Evolutionary conservation across 53 echinoderm and acorn worm genomes (phyloP).

Genomic region (Mesocentrotus franciscanus): DNA sequence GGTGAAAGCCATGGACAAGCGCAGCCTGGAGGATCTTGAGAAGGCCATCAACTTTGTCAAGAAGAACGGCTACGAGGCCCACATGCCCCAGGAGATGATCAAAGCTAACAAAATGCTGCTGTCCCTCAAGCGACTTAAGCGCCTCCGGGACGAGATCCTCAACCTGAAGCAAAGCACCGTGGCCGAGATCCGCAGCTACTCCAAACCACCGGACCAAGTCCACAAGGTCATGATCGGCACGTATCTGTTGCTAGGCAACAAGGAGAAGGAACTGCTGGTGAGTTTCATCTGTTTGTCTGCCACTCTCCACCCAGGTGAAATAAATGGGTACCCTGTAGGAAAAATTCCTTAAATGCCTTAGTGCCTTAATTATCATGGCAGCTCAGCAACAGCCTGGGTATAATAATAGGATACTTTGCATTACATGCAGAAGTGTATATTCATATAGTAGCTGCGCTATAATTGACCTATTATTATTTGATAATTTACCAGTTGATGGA

Average conservation of each 20-base stretch:
- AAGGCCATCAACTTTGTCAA: constrained; percentile 93
- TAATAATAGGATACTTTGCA: too few species aligned
- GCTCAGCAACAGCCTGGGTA: too few species aligned
- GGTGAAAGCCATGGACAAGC: constrained; percentile 84
- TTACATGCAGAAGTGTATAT: too few species aligned
- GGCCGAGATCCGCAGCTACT: constrained; percentile 95
- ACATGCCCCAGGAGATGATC: constrained; percentile 96
- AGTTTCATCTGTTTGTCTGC: not conserved
- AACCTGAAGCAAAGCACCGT: constrained; percentile 98
- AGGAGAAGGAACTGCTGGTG: constrained; percentile 89
- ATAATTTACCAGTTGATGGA: too few species aligned
- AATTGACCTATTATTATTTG: too few species aligned
- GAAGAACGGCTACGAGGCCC: constrained; percentile 90
- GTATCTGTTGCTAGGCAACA: constrained; percentile 94
- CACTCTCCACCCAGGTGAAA: too few species aligned
- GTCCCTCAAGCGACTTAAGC: constrained; percentile 87
- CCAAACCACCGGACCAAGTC: constrained; percentile 88
- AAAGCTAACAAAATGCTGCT: constrained; percentile 95
- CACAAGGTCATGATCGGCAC: constrained; percentile 96
- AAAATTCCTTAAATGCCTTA: too few species aligned
- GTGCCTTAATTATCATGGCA: too few species aligned
- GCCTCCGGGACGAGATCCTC: constrained; percentile 91
- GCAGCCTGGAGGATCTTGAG: constrained; percentile 88
- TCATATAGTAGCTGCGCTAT: too few species aligned
- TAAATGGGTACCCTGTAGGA: too few species aligned